Base-by-base conservation (phyloP, 2,888 invertebrate genomes). In the Endotricha flammealis region DNA sequence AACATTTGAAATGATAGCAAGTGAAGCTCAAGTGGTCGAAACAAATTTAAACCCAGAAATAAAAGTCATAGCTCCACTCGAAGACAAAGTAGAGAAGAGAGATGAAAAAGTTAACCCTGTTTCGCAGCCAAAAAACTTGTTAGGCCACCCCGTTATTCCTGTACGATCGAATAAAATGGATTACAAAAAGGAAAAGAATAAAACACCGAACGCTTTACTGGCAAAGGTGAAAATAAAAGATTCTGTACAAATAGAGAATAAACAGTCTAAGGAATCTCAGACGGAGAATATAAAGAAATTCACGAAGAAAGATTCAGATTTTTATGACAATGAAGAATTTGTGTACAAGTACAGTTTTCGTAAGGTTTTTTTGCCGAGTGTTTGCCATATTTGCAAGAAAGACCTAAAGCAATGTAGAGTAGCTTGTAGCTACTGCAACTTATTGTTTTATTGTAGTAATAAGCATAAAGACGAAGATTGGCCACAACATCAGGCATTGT, bases 321-420 rank as follows among this genome's bases (percentile, higher is more conserved):
- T 70, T 11, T 88, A 89, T 41, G 89, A 88, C 13, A 90, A 89
- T 22, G 89, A 90, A 36, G 89, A 88, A 36, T 81, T 90, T 30
- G 88, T 91, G 31, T 90, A 91, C 52, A 89, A 91, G 44, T 90
- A 91, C 44, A 90, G 88, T 54, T 91, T 91, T 34, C 83, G 92
- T 6, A 88, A 88, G 57, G 90, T 91, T 8, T 92, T 90, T 57
- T 71, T 90, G 17, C 86, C 89, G 25, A 90, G 88, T 42, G 71
- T 88, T 3, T 92, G 92, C 41, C 82, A 87, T 31, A 61, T 85
- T 32, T 88, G 88, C 46, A 86, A 87, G 43, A 78, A 74, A 14
- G 68, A 72, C 16, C 50, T 87, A 39, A 59, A 48, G 24, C 58
- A 69, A 1, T 38, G 50, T 0, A 60, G 78, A 39, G 61, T 83